These are phyloP conservation scores for Cyphomyrus discorhynchus DNA, from an alignment of 2,113 vertebrate species.

Conservation along the genomic window DNA sequence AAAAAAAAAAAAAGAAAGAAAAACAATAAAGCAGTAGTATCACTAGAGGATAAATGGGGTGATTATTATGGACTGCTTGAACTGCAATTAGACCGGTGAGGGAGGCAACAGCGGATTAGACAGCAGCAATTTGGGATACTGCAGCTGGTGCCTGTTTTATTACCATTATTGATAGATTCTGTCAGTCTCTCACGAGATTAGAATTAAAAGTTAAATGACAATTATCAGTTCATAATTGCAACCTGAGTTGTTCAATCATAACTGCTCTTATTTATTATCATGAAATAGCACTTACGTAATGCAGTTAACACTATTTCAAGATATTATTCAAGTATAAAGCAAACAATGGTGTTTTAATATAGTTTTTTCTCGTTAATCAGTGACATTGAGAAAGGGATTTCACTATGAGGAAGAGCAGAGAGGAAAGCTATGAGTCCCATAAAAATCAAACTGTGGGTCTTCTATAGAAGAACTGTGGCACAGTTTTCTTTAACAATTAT, in stretches of 20 bases:
- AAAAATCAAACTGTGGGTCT: not conserved
- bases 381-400: not conserved
- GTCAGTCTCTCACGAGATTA: constrained; percentile 79
- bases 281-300: constrained; percentile 53
- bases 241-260: constrained; percentile 46
- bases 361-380: not conserved
- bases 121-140: constrained; percentile 69
- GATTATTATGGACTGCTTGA: constrained; percentile 65
- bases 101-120: constrained; percentile 78
- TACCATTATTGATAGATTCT: constrained; percentile 81
- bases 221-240: constrained; percentile 68
- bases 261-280: constrained; percentile 56
- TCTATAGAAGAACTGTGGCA: not conserved
- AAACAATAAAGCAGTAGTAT: not conserved
- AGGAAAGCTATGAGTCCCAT: not conserved
- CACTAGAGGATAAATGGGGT: constrained; percentile 31
- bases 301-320: constrained; percentile 35
- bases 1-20: not conserved
- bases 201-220: constrained; percentile 82
- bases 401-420: not conserved
- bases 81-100: constrained; percentile 71
- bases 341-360: not conserved
- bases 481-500: not conserved
- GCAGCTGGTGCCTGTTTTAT: constrained; percentile 75
- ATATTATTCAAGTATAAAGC: not conserved